phyloP scores from a whole-genome alignment of 2,113 vertebrate species.

The Sceloporus tristichus region DNA sequence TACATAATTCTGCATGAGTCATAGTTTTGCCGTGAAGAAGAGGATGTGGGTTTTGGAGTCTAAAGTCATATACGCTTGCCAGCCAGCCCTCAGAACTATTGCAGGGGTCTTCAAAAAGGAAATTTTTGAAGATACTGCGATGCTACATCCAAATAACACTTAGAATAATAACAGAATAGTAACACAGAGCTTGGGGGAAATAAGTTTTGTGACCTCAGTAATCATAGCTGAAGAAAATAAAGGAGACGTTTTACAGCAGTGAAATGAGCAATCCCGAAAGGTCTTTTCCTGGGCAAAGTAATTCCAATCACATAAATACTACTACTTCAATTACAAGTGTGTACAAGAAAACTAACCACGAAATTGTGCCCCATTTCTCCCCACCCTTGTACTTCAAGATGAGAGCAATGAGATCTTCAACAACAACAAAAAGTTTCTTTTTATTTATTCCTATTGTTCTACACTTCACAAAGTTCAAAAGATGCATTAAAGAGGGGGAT shows the following conservation, averaged over 20 bases:
- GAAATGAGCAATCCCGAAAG: background rate
- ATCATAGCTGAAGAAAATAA: background rate
- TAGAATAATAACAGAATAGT: background rate
- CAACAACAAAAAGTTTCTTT: too few relatives aligned
- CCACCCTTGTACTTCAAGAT: background rate
- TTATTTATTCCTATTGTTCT: background rate
- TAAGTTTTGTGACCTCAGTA: background rate
- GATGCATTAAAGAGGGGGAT: background rate
- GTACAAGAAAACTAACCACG: background rate
- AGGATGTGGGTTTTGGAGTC: constrained; percentile 65
- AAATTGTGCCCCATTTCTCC: background rate
- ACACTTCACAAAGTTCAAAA: background rate
- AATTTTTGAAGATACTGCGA: background rate
- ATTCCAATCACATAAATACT: background rate
- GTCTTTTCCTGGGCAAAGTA: background rate
- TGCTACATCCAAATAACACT: background rate
- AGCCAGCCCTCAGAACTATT: constrained; percentile 7
- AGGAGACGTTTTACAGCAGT: background rate
- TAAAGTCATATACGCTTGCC: constrained; percentile 33
- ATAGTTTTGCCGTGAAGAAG: constrained; percentile 59
- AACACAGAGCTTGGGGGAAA: background rate
- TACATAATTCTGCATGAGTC: constrained; percentile 56
- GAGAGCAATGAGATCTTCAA: too few relatives aligned
- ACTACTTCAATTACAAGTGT: background rate
- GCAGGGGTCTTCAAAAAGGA: background rate